Conservation (phyloP, 1,140 invertebrate genomes). For the Rhynchophorus ferrugineus region DNA sequence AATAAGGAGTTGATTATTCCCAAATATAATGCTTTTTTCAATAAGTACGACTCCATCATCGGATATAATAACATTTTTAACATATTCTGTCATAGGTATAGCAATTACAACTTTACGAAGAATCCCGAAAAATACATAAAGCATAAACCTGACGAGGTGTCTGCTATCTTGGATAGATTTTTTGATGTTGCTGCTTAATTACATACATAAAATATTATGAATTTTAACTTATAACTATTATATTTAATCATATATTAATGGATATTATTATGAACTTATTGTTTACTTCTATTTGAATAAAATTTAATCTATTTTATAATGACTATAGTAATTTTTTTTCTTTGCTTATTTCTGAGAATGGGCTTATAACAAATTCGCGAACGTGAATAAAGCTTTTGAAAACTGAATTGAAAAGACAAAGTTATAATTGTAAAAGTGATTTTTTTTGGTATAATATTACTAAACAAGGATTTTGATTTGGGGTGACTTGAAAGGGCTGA, state of each 20-base stretch:
- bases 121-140: constrained; percentile 93
- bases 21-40: constrained; percentile 72
- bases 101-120: constrained; percentile 74
- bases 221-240: background rate
- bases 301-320: no score
- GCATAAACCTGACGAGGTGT: constrained; percentile 79
- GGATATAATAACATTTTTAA: background rate
- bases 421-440: no score
- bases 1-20: constrained; percentile 82
- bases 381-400: no score
- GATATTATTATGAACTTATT: no score
- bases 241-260: constrained; percentile 8
- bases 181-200: constrained; percentile 70
- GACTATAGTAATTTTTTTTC: no score
- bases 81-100: constrained; percentile 49
- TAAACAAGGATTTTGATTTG: no score
- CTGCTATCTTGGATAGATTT: constrained; percentile 69
- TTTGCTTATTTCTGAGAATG: no score
- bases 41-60: constrained; percentile 47
- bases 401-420: no score
- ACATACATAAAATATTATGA: background rate
- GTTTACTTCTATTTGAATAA: no score
- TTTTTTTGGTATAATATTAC: no score
- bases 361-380: no score
- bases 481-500: no score